A percentile compares a stretch with the other conserved stretches of the same genome.
Evolutionary conservation across 2,888 invertebrate genomes (phyloP).

Genomic region (Pecten maximus): DNA sequence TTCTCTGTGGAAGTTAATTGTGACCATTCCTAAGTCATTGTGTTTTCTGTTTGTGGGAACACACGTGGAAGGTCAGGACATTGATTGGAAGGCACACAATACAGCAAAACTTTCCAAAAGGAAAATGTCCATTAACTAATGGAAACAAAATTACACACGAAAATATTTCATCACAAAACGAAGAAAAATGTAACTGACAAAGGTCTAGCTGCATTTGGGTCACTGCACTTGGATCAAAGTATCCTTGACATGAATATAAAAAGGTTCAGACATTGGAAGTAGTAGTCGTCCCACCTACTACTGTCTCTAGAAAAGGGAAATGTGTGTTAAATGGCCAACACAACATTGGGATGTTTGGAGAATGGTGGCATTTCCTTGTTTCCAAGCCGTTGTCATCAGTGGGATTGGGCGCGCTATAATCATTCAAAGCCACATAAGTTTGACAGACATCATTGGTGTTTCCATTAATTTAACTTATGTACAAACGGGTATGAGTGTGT

Average conservation of each 20-base stretch:
- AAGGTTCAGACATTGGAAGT: constrained; percentile 72
- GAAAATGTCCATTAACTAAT: neutral
- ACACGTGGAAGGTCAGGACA: constrained; percentile 64
- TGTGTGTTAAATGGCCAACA: constrained; percentile 68
- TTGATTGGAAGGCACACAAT: constrained; percentile 72
- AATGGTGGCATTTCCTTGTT: constrained; percentile 69
- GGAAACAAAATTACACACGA: constrained; percentile 69
- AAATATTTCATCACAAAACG: constrained; percentile 66
- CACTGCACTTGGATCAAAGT: constrained; percentile 53
- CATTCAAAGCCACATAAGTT: constrained; percentile 60
- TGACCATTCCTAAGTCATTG: constrained; percentile 64
- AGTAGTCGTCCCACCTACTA: constrained; percentile 71
- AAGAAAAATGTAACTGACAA: constrained; percentile 62
- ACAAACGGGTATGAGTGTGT: too few species aligned
- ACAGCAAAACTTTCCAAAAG: constrained; percentile 59
- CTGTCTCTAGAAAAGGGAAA: constrained; percentile 59
- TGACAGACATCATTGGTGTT: too few species aligned
- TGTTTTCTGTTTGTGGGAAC: constrained; percentile 65
- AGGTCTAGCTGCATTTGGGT: constrained; percentile 62
- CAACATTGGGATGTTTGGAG: constrained; percentile 71
- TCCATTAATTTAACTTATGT: too few species aligned
- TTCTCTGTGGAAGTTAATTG: constrained; percentile 70
- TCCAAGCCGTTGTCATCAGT: constrained; percentile 72
- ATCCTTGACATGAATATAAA: constrained; percentile 57
- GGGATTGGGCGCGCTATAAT: constrained; percentile 68